Base-by-base conservation (phyloP, 2,888 invertebrate genomes). In the Syritta pipiens region DNA sequence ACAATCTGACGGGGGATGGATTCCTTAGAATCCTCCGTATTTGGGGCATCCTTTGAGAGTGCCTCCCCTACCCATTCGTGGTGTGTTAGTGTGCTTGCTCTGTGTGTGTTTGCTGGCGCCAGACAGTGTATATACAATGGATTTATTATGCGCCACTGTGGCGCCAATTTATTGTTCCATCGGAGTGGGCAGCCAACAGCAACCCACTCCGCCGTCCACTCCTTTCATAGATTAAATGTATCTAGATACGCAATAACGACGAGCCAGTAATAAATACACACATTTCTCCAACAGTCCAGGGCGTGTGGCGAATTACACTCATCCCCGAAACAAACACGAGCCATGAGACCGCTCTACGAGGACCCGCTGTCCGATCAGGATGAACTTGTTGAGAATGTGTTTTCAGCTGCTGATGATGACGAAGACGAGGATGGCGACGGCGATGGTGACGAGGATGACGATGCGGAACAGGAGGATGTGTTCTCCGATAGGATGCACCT, bases 291-390 rank as follows among this genome's bases (percentile, higher is more conserved):
- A 35, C 37, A 2, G 37, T 17, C 14, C 6, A 7, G 14, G 9
- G 2, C 4, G 14, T 17, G 7, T n/a, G n/a, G 37, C 28, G 28
- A 2, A 28, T 14, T 37, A 37, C n/a, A n/a, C n/a, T n/a, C n/a
- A n/a, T n/a, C n/a, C n/a, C n/a, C n/a, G n/a, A n/a, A n/a, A n/a
- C n/a, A n/a, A n/a, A n/a, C n/a, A n/a, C n/a, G n/a, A n/a, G n/a
- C n/a, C 55, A 79, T 79, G 79, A 72, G 79, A 55, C 60, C 67
- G 55, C 74, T 62, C 28, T 79, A 79, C 49, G 65, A 67, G 46
- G 49, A 37, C 22, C n/a, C n/a, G n/a, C 77, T 72, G 17, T 83
- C 83, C 28, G 84, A 84, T 10, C 84, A 84, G 65, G 84, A 84
- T 51, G 84, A 84, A 76, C 75, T 84, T 60, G 83, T 83, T 67